These are phyloP conservation scores for Anaspis maculata DNA, from an alignment of 2,888 invertebrate species.

Conservation along the genomic window DNA sequence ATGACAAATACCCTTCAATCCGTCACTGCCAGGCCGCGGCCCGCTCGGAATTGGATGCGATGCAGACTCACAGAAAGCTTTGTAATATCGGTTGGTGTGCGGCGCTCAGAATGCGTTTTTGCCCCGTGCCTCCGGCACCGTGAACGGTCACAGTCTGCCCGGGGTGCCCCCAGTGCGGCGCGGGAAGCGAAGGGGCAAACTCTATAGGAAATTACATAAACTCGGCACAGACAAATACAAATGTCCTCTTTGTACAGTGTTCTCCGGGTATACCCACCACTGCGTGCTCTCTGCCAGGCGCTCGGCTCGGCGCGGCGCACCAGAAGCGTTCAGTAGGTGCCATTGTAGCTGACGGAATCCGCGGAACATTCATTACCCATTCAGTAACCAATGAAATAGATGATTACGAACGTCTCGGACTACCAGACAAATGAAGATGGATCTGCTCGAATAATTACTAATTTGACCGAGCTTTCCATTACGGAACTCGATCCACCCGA, in stretches of 20 bases:
- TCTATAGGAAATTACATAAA: conserved; percentile 49
- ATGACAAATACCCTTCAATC: conserved; percentile 63
- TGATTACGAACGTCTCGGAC: conserved; percentile 44
- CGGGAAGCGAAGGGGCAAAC: conserved; percentile 36
- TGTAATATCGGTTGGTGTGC: conserved; percentile 44
- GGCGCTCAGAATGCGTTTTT: conserved; percentile 35
- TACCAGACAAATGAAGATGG: conserved; percentile 43
- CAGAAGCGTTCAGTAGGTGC: conserved; percentile 41
- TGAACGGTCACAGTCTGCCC: conserved; percentile 33
- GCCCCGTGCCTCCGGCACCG: conserved; percentile 8
- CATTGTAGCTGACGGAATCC: conserved; percentile 41
- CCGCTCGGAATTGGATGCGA: conserved; percentile 46
- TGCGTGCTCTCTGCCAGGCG: too few relatives aligned
- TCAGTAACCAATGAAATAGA: conserved; percentile 46
- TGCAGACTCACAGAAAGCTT: conserved; percentile 45
- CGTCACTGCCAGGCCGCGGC: conserved; percentile 55
- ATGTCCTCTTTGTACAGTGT: conserved; percentile 45
- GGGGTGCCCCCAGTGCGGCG: conserved; percentile 36
- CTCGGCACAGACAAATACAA: conserved; percentile 46
- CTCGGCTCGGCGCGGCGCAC: conserved; percentile 36
- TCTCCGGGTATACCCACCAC: conserved; percentile 42
- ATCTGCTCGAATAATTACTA: conserved; percentile 43
- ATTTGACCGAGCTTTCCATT: conserved; percentile 44
- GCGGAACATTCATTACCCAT: conserved; percentile 44
- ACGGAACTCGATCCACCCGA: too few relatives aligned